phyloP scores from a whole-genome alignment of 2,888 invertebrate species.

The Cataglyphis livida region DNA sequence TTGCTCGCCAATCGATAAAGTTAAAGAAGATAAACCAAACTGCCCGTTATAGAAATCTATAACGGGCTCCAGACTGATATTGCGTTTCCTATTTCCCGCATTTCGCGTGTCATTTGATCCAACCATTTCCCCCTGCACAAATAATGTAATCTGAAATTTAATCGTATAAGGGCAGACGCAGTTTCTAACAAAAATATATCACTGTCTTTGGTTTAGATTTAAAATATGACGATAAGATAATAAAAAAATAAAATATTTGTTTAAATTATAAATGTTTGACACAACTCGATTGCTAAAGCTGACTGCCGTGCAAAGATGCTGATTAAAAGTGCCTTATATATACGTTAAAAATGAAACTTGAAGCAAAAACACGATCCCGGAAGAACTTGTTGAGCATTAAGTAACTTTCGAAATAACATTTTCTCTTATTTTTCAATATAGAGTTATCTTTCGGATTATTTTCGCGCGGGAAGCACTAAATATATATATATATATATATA shows the following conservation, averaged over 20 bases:
- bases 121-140: not conserved
- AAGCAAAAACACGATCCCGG: not conserved
- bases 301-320: not conserved
- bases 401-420: conserved; percentile 25
- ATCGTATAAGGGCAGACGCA: not conserved
- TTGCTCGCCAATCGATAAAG: conserved; percentile 46
- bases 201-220: conserved; percentile 11
- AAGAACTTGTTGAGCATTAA: conserved; percentile 31
- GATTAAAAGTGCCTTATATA: not conserved
- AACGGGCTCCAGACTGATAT: conserved; percentile 8
- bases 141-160: conserved; percentile 33
- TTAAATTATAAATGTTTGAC: not conserved
- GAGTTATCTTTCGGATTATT: conserved; percentile 19
- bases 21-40: conserved; percentile 47
- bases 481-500: not conserved
- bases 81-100: conserved; percentile 22
- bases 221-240: not conserved
- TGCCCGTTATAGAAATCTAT: conserved; percentile 26
- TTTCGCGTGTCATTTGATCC: conserved; percentile 25
- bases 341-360: not conserved
- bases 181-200: not conserved
- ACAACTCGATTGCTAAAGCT: not conserved
- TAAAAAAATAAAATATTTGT: not conserved
- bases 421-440: conserved; percentile 7
- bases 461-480: conserved; percentile 11